These are phyloP conservation scores for Clinocottus analis DNA, from an alignment of 2,113 vertebrate species.

Conservation along the genomic window DNA sequence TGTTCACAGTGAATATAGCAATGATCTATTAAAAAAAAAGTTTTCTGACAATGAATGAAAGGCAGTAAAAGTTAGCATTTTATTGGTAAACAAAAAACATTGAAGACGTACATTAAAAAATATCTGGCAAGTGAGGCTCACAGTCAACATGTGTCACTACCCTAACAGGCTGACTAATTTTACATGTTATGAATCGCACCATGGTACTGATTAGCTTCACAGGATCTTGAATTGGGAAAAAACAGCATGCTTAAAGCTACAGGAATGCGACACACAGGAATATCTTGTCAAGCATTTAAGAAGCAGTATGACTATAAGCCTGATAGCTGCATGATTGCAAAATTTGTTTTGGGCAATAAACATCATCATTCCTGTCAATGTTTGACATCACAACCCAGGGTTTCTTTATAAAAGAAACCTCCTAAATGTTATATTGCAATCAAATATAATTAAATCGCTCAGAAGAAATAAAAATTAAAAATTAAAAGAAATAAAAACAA, in stretches of 20 bases:
- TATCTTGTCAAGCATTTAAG: neutral
- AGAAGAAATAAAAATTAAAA: neutral
- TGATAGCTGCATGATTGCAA: slow-evolving; percentile 21
- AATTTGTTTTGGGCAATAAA: slow-evolving; percentile 19
- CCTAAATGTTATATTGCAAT: slow-evolving; percentile 15
- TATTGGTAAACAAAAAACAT: slow-evolving; percentile 64
- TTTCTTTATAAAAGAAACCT: slow-evolving; percentile 60
- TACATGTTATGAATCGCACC: slow-evolving; percentile 15
- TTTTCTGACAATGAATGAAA: neutral
- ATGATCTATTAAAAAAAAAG: neutral
- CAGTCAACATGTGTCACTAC: slow-evolving; percentile 35
- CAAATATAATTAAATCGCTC: neutral
- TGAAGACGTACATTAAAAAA: slow-evolving; percentile 48
- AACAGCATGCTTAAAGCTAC: slow-evolving; percentile 27
- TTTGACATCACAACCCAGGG: slow-evolving; percentile 17
- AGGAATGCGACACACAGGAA: slow-evolving; percentile 20
- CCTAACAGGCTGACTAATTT: slow-evolving; percentile 40
- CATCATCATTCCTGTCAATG: neutral
- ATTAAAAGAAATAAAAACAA: neutral
- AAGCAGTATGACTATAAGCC: neutral
- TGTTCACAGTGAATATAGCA: neutral
- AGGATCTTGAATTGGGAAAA: slow-evolving; percentile 52
- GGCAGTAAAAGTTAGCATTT: slow-evolving; percentile 62
- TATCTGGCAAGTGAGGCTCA: slow-evolving; percentile 30
- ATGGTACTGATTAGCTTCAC: slow-evolving; percentile 40